These are phyloP conservation scores for Gnatocerus cornutus DNA, from an alignment of 2,888 invertebrate genomes.

Conservation along the genomic window DNA sequence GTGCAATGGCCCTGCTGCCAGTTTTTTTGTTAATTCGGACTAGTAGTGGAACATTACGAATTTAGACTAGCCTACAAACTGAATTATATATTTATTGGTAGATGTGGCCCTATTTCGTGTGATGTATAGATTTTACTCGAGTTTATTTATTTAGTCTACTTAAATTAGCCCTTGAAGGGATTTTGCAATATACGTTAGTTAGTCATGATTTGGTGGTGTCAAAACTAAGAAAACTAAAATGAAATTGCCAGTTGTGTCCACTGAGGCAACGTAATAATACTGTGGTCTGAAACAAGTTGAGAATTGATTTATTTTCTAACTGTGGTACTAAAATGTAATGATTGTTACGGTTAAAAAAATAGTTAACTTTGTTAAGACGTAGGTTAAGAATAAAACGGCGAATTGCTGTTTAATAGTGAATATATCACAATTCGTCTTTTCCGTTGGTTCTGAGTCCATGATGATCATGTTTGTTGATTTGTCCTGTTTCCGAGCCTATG, in stretches of 20 bases:
- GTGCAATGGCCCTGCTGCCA: not conserved
- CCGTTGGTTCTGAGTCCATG: constrained; percentile 69
- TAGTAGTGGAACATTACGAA: constrained; percentile 23
- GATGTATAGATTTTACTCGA: constrained; percentile 42
- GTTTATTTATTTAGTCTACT: constrained; percentile 38
- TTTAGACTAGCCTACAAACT: constrained; percentile 40
- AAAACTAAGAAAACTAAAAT: constrained; percentile 26
- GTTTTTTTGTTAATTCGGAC: constrained; percentile 12
- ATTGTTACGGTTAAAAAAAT: constrained; percentile 44
- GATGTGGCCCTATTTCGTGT: constrained; percentile 45
- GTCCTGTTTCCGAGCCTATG: constrained; percentile 71
- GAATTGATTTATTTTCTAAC: constrained; percentile 49
- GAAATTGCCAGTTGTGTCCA: constrained; percentile 1
- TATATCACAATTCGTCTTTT: constrained; percentile 58
- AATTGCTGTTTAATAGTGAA: constrained; percentile 40
- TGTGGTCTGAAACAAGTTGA: constrained; percentile 28
- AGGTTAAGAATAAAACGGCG: constrained; percentile 38
- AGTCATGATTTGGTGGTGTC: constrained; percentile 41
- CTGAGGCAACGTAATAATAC: constrained; percentile 16
- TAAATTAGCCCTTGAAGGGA: constrained; percentile 26
- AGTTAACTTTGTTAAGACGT: constrained; percentile 48
- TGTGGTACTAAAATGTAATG: constrained; percentile 52
- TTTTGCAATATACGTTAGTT: constrained; percentile 38
- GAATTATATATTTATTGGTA: constrained; percentile 44
- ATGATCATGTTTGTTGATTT: constrained; percentile 60